Base-by-base conservation (phyloP, 2,888 invertebrate species). In the Ptychoptera contaminata region DNA sequence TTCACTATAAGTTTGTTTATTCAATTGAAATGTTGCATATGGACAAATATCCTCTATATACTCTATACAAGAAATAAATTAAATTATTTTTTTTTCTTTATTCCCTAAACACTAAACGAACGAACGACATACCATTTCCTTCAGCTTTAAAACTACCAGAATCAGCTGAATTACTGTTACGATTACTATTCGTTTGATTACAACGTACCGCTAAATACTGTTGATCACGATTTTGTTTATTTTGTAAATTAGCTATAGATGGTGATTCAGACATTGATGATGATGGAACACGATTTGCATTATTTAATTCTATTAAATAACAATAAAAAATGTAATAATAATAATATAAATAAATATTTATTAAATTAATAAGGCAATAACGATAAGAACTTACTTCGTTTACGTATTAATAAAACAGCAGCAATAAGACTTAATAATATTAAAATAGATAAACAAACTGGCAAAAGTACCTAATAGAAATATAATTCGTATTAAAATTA, bases 31-130 rank as follows among this genome's bases (percentile, higher is more conserved):
- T 40, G 90, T 91, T 45, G 90, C 90, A 67, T 91, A 90, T 1
- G 90, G 90, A 61, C 90, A 90, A 56, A 90, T 88, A 60, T 91
- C 90, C 68, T 90, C 90, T 58, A 88, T 86, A 67, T 90, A 90
- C 63, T 90, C 90, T 75, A 73, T 34, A 64, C 65, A 39, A 31
- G 40, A 47, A 40, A 47, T 46, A 42, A 14, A 43, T 46, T 49
- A 40, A 42, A 40, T 30, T 9, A 8, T 9, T 30, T 9, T 30
- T 8, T 30, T 9, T 38, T 15, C 16, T 11, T 38, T 7, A 8
- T 15, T 15, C 8, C 9, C 38, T n/a, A 5, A 15, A 14, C 9
- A 15, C 9, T 38, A 8, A 14, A 14, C 16, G 11, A 16, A 16
- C 9, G 16, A 29, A 11, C 6, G 29, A 29, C 35, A 12, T 46